Conservation (phyloP, 2,888 invertebrate species). For the Drosophila stalkeri region DNA sequence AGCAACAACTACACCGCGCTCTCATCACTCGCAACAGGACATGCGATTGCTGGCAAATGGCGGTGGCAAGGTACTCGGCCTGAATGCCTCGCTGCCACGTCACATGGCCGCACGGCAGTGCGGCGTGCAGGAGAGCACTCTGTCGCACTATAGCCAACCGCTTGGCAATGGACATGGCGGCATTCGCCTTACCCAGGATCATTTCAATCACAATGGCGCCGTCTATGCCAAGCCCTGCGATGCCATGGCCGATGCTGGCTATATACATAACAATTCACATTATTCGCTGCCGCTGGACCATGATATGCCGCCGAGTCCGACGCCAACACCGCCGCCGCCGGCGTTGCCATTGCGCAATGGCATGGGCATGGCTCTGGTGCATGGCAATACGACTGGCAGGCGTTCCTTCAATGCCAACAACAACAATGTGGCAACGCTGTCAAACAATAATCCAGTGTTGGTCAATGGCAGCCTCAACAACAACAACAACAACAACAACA, state of each 20-base stretch:
- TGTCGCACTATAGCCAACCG: constrained; percentile 84
- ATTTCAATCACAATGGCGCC: constrained; percentile 82
- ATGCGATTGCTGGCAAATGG: constrained; percentile 78
- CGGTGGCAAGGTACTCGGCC: constrained; percentile 60
- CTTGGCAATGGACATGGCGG: constrained; percentile 77
- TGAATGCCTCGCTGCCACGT: constrained; percentile 75
- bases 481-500: constrained; percentile 42
- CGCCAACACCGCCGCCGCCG: constrained; percentile 84
- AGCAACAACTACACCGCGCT: constrained; percentile 34
- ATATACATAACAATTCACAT: constrained; percentile 84
- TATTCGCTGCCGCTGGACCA: constrained; percentile 84
- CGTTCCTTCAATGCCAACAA: constrained; percentile 77
- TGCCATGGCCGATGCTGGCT: constrained; percentile 78
- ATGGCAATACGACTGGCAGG: constrained; percentile 82
- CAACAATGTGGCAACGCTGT: constrained; percentile 69
- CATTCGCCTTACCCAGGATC: constrained; percentile 83
- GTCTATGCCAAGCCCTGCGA: constrained; percentile 72
- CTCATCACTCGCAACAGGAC: constrained; percentile 80
- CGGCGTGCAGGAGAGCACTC: constrained; percentile 70
- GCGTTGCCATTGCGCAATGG: constrained; percentile 83
- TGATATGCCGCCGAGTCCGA: constrained; percentile 81
- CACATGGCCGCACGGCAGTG: constrained; percentile 61
- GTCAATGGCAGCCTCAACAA: constrained; percentile 27
- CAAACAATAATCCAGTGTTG: constrained; percentile 67
- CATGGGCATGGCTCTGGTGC: constrained; percentile 67